These are phyloP conservation scores for Acrocephalus arundinaceus DNA, from an alignment of 2,113 vertebrate species.

Conservation along the genomic window DNA sequence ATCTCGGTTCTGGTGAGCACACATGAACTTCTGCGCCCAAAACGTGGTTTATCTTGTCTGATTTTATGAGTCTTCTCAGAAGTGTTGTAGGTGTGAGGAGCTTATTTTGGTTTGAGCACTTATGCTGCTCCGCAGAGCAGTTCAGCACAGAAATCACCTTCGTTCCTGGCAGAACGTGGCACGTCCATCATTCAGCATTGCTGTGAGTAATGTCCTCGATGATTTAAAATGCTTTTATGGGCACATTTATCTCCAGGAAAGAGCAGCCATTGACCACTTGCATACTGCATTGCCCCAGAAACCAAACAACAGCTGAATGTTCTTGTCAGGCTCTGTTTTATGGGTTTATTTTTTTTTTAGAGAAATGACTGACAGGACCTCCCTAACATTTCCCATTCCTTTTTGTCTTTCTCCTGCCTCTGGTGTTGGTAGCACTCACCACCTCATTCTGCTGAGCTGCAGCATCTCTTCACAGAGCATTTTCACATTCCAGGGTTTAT, in stretches of 20 bases:
- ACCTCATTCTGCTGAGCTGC: not conserved
- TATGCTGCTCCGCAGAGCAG: not conserved
- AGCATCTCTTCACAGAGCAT: not conserved
- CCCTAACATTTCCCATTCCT: not conserved
- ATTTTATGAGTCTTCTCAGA: not conserved
- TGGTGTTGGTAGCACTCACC: not conserved
- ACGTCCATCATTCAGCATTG: not conserved
- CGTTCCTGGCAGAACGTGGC: not conserved
- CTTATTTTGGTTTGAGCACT: not conserved
- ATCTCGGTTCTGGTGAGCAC: not conserved
- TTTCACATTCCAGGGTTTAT: not conserved
- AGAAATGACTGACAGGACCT: not conserved
- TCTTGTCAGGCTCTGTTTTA: not conserved
- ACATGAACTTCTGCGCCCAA: not conserved
- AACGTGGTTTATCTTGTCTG: not conserved
- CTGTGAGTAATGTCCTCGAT: not conserved
- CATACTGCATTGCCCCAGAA: not conserved
- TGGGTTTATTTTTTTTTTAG: not conserved
- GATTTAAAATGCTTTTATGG: conserved; percentile 6
- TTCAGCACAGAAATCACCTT: not conserved
- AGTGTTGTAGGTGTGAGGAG: not conserved
- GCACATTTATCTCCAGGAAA: not conserved
- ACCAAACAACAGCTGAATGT: not conserved
- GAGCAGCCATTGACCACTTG: not conserved
- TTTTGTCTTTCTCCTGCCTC: not conserved